Evolutionary conservation across 2,113 vertebrate genomes (phyloP).

Genomic region (Lepus americanus): DNA sequence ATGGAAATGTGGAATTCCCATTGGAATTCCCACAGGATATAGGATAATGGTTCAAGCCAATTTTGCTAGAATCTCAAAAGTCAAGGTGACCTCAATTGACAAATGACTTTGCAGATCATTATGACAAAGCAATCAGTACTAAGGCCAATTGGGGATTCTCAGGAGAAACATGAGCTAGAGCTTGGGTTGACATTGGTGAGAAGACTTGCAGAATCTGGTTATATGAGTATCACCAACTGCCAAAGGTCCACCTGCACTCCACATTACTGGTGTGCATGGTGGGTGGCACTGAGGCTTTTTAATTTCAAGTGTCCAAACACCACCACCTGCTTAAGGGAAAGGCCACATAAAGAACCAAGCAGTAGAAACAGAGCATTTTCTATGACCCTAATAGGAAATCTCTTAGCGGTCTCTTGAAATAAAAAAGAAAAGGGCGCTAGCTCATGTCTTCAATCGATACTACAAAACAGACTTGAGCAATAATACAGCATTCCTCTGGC

Average conservation of each 20-base stretch:
- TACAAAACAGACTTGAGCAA: neutral
- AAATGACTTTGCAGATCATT: constrained; percentile 14
- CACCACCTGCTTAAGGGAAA: neutral
- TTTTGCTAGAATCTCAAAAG: constrained; percentile 49
- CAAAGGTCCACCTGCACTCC: neutral
- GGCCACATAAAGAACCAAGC: neutral
- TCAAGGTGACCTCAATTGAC: constrained; percentile 44
- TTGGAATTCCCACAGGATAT: neutral
- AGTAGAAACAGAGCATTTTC: neutral
- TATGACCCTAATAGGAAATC: constrained; percentile 5
- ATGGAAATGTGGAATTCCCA: neutral
- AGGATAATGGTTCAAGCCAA: constrained; percentile 29
- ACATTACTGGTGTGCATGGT: neutral
- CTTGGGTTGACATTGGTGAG: neutral
- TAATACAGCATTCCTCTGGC: neutral
- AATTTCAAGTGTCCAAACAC: constrained; percentile 9
- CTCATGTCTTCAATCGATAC: neutral
- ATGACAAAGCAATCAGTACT: neutral
- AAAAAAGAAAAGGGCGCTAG: neutral
- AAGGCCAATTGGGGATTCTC: neutral
- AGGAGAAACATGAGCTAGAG: neutral
- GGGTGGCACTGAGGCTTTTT: neutral
- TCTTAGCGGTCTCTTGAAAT: neutral
- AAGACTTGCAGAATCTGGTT: neutral
- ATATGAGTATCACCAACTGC: neutral